phyloP scores from a whole-genome alignment of 1,140 invertebrate species.

The Trichonephila clavata region DNA sequence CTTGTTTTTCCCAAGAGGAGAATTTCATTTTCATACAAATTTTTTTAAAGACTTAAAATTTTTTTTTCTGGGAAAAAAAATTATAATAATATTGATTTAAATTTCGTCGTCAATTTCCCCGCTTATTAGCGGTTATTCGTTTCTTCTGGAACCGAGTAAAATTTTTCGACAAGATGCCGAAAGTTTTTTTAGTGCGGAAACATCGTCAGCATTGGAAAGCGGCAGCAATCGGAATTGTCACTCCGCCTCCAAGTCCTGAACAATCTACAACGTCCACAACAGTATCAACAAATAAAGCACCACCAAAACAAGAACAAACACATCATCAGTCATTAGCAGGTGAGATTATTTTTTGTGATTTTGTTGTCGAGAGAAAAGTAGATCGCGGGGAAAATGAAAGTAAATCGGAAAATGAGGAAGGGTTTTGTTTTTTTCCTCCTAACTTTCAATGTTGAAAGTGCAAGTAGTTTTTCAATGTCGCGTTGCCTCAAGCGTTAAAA shows the following conservation, averaged over 20 bases:
- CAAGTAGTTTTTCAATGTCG: not conserved
- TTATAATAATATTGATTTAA: not conserved
- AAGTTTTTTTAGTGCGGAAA: conserved; percentile 68
- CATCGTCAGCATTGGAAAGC: not conserved
- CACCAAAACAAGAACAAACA: conserved; percentile 50
- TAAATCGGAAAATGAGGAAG: conserved; percentile 7
- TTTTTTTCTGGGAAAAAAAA: not conserved
- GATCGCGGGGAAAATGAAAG: not conserved
- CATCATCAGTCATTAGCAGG: conserved; percentile 40
- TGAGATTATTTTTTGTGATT: not conserved
- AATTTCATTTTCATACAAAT: not conserved
- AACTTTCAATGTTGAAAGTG: conserved; percentile 1
- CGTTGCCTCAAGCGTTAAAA: too few relatives aligned
- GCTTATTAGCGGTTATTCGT: not conserved
- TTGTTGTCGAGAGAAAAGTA: not conserved
- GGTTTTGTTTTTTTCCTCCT: not conserved
- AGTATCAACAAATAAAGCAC: not conserved
- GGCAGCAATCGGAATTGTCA: conserved; percentile 46
- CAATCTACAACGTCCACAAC: not conserved
- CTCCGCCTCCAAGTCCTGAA: conserved; percentile 73
- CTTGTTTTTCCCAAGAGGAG: not conserved
- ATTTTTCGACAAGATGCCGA: conserved; percentile 47
- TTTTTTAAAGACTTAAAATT: not conserved
- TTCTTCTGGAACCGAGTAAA: not conserved
- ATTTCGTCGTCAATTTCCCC: not conserved